Evolutionary conservation across 2,888 invertebrate species (phyloP).

Genomic region (Seira ritae): DNA sequence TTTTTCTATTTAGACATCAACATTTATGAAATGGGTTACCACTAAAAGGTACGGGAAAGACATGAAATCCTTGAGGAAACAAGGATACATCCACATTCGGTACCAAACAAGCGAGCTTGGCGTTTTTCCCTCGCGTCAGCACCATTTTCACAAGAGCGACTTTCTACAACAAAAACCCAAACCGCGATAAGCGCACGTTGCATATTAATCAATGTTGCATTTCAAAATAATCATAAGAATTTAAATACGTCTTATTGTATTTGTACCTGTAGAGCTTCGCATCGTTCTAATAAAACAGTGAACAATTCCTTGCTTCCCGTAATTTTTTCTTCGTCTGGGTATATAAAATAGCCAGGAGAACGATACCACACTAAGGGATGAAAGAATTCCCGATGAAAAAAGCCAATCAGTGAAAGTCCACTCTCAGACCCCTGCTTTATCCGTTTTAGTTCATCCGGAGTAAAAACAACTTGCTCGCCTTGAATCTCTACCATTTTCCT

Average conservation of each 20-base stretch:
- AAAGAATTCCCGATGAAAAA: constrained; percentile 47
- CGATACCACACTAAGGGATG: constrained; percentile 63
- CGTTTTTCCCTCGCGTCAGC: constrained; percentile 62
- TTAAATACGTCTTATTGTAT: too few relatives aligned
- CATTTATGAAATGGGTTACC: constrained; percentile 35
- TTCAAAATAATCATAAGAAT: too few relatives aligned
- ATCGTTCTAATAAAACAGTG: constrained; percentile 64
- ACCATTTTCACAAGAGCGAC: constrained; percentile 65
- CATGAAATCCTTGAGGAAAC: constrained; percentile 71
- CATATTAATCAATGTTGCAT: too few relatives aligned
- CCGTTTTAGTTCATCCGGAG: constrained; percentile 56
- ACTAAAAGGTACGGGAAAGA: constrained; percentile 66
- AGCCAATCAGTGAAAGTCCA: constrained; percentile 66
- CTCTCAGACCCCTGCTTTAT: constrained; percentile 52
- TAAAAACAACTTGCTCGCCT: constrained; percentile 65
- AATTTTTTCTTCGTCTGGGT: constrained; percentile 71
- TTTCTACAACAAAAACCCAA: constrained; percentile 56
- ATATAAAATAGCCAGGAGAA: constrained; percentile 65
- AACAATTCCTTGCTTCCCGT: constrained; percentile 69
- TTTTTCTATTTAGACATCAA: not conserved
- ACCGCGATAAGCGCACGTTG: too few relatives aligned
- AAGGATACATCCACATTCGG: constrained; percentile 59
- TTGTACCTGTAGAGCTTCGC: constrained; percentile 61
- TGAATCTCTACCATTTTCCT: constrained; percentile 52
- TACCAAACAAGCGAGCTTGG: constrained; percentile 67